Evolutionary conservation across 2,888 invertebrate genomes (phyloP), one percentile per base, ranked within the genome.

Genomic region (Lasioglossum malachurum): DNA sequence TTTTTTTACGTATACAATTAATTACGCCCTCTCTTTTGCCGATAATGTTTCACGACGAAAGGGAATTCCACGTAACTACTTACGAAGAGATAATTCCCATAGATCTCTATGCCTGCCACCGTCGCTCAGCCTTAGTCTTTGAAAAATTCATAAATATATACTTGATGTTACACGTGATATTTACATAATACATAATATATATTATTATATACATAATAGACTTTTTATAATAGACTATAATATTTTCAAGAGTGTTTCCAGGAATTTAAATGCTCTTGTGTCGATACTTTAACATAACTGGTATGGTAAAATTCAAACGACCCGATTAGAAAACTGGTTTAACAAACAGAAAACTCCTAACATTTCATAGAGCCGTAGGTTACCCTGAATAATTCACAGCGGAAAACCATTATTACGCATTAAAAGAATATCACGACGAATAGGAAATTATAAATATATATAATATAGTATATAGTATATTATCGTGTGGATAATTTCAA

Each of bases 281-380:
- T n/a, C 41, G 12, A 41, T 69, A 69, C 12, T 23, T 38, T 69
- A 38, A 69, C 69, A 69, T 69, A 69, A 38, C 38, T 38, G n/a
- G 69, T 38, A 38, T 41, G 69, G 38, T 23, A 38, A 35, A 38
- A 69, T 23, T 69, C 23, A 4, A 23, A 4, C 23, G 69, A 23
- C 38, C 69, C 38, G 4, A 69, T 41, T 69, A 69, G 38, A 69
- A 23, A 69, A 69, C 69, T 35, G 69, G 69, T 69, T 69, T 69
- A 41, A 69, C 23, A 35, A 23, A 69, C 41, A 23, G 23, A 41
- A 69, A 41, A 69, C 23, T 19, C 16, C 31, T 31, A 67, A 67
- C 31, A 41, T 69, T 69, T 38, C n/a, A n/a, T 23, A 38, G 23
- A 69, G 10, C 4, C 7, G 53, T 41, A 10, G 69, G 10, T 38